Base-by-base conservation (phyloP, 2,113 vertebrate genomes). In the Menidia beryllina region DNA sequence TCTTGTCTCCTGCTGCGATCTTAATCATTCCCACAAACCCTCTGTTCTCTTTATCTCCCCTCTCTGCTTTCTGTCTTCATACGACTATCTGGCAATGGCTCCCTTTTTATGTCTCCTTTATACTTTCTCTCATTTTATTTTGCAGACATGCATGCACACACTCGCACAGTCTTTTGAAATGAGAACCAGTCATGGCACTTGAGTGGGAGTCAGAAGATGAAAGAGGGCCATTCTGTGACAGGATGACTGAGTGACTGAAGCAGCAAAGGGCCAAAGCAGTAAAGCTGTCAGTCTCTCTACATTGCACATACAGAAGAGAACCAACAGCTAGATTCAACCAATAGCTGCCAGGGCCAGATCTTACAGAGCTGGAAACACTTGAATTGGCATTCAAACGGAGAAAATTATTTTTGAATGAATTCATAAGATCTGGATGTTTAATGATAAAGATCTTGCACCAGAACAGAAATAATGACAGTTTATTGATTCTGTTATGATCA, bases 221-320 rank as follows among this genome's bases (percentile, higher is more conserved):
- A 90, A 89, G 75, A 65, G 59, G 43, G 64, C 72, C 77, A 66
- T 71, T 84, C 83, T 86, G 82, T 30, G 85, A 83, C 86, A 80
- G 80, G 71, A 85, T 65, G 77, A 87, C 76, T 75, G 79, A 83
- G 65, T 81, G 87, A 82, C 73, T 78, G 85, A 89, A 64, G 34
- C 77, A 86, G 78, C 63, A 71, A 75, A 82, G 79, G 76, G 81
- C 86, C 87, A 84, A 77, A 78, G 83, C 83, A 73, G 85, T 90
- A 88, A 93, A 93, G 86, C 81, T 91, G 87, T 92, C 89, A 88
- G 55, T 85, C 90, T 87, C 72, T 92, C 85, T 50, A 61, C 87
- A 82, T 50, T 64, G 41, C 63, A 84, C 70, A 84, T 63, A 64
- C 79, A 86, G 76, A 91, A 78, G 60, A 75, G 72, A 84, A 83